Evolutionary conservation across 2,113 vertebrate genomes (phyloP), one percentile per base, ranked within the genome.

Genomic region (Cryptomyrus ogoouensis): DNA sequence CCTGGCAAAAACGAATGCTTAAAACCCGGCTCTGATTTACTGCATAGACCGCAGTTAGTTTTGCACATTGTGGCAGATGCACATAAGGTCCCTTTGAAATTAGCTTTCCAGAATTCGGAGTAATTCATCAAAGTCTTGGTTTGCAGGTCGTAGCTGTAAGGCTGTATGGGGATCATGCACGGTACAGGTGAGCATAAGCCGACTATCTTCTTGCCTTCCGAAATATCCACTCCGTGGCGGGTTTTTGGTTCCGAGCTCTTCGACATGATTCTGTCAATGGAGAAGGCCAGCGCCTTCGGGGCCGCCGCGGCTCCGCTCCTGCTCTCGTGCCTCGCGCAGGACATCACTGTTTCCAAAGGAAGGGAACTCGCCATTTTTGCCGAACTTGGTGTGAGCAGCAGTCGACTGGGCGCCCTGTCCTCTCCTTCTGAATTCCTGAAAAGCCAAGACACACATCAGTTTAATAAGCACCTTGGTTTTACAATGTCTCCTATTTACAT

Each of bases 231-330:
- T 53, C 93, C 93, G 89, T 95, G 95, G 93, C 92, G 94, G 91
- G 84, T 95, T 94, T 95, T 96, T 91, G 97, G 96, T 90, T 98
- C 97, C 92, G 97, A 97, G 89, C 96, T 96, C 94, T 98, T 99
- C 92, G 98, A 98, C 98, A 99, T 99, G 96, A 99, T 99, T 94
- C 98, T 94, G 95, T 99, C 98, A 90, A 99, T 99, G 94, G 98
- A 99, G 95, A 99, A 99, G 95, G 98, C 98, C 95, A 99, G 96
- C 19, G 96, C 96, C 94, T 99, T 99, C 89, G 98, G 95, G 53
- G 97, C 96, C 92, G 96, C 96, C 88, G 97, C 93, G 58, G 96
- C 94, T 91, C 96, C 97, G 62, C 94, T 97, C 93, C 96, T 94
- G 91, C 93, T 92, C 88, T 95, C 96, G 89, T 95, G 94, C 91